Evolutionary conservation across 2,888 invertebrate species (phyloP), one percentile per base, ranked within the genome.

Genomic region (Phaonia tiefii): DNA sequence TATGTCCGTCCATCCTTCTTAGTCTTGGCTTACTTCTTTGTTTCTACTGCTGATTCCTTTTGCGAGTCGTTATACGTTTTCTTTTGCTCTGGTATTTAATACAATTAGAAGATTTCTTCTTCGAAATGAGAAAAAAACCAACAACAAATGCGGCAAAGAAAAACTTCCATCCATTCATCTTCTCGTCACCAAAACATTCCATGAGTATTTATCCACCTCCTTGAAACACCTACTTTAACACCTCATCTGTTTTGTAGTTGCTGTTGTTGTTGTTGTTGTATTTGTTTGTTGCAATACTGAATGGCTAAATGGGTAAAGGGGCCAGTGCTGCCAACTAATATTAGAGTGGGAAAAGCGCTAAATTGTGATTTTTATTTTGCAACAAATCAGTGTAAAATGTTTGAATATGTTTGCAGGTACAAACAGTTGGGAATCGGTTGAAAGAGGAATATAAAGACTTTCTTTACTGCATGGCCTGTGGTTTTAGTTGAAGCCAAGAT

Each of bases 41-140:
- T 49, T 42, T 86, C 25, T 31, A 3, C 31, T 86, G 85, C 86
- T 85, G 83, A 84, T 84, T 85, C 85, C 86, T 42, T 72, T 84
- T 84, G 7, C 65, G 66, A 76, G 72, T 60, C 69, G 72, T 82
- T 70, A 10, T 25, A 75, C 74, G 75, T 77, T 54, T 49, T 26
- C 31, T 65, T n/a, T 13, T 49, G 46, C 42, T 60, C 65, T 72
- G 78, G 69, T 75, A 78, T 78, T 78, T 81, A 81, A 81, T 81
- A 78, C 81, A 81, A 81, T 81, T 81, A 81, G 78, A 78, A 39
- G 63, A 63, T 63, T 75, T 81, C 67, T 31, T 31, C 31, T 15
- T 56, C 42, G 70, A 73, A 54, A 51, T 26, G 22, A 31, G 8
- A 8, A 2, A 11, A 8, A 8, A 25, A n/a, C n/a, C n/a, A n/a